Base-by-base conservation (phyloP, 2,797 vertebrate genomes). In the Chaetodon trifasciatus region DNA sequence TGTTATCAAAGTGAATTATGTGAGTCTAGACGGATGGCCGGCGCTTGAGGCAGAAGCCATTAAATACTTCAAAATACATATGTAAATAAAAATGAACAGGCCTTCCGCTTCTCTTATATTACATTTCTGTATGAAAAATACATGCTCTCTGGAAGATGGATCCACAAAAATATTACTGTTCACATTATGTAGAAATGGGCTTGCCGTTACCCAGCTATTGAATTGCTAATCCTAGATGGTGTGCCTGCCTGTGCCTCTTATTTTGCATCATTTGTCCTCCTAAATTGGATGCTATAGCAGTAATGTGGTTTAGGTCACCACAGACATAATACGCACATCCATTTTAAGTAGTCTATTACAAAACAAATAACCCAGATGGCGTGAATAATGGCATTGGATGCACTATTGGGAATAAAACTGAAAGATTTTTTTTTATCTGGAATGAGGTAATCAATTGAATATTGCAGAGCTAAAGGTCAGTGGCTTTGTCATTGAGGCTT, bases 81-180 rank as follows among this genome's bases (percentile, higher is more conserved):
- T 91, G 89, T 85, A 92, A 93, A 93, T 92, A 84, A 81, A 84
- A 87, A 86, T 81, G 56, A 74, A 82, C 85, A 87, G 85, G 83
- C 74, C 68, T 64, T 57, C 63, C 78, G 76, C 72, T 70, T 61
- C 40, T 17, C 56, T 66, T 39, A 86, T 91, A 86, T 89, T 88
- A 85, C 88, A 89, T 88, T 86, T 91, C 79, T 86, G 81, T 74
- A 84, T 94, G 81, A 91, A 92, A 91, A 92, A 81, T 50, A 68
- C 57, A 83, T 76, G 79, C 81, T 79, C 82, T 87, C 84, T 82
- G 77, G 70, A 86, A 85, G 88, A 92, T 87, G 87, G 86, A 94
- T 92, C 88, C 86, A 79, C 83, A 69, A 66, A 79, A 93, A 92
- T 92, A 93, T 90, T 88, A 90, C 73, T 81, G 79, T 83, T 90